Percentiles rank a stretch among this genome's conserved stretches.
These are phyloP conservation scores for Onychomys arenicola DNA, from an alignment of 2,797 vertebrate species.

Conservation along the genomic window DNA sequence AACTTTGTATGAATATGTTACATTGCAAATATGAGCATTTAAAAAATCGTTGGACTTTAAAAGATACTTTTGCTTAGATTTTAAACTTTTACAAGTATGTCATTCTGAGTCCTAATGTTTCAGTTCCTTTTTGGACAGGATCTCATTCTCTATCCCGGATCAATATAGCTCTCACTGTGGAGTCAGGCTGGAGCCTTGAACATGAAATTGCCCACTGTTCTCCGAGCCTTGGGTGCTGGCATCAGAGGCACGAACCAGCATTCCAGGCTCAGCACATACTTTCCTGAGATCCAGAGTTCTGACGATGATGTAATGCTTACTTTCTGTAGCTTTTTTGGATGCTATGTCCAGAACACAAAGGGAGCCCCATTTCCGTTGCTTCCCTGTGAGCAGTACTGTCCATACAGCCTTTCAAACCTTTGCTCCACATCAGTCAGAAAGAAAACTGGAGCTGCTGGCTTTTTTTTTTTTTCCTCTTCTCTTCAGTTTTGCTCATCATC, in stretches of 20 bases:
- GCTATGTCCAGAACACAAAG: constrained; percentile 34
- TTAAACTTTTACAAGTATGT: constrained; percentile 52
- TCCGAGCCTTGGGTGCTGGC: neutral
- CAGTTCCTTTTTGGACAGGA: neutral
- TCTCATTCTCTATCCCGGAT: neutral
- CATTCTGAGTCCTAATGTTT: neutral
- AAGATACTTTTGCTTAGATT: constrained; percentile 44
- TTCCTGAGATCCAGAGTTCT: constrained; percentile 10
- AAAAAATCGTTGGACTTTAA: constrained; percentile 20
- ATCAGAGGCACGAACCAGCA: neutral
- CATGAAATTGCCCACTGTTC: neutral
- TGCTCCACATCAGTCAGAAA: constrained; percentile 57
- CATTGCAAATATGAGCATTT: neutral
- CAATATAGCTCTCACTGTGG: neutral
- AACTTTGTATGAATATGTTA: constrained; percentile 21
- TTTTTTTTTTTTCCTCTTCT: neutral
- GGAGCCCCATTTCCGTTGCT: constrained; percentile 41
- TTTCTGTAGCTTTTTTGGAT: constrained; percentile 33
- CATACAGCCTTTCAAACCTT: constrained; percentile 45
- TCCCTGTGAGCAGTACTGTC: constrained; percentile 20
- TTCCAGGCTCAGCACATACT: neutral
- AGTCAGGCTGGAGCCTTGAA: neutral
- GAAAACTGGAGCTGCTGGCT: constrained; percentile 10
- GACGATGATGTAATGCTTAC: neutral
- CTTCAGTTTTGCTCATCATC: constrained; percentile 48